Evolutionary conservation across 1,140 invertebrate genomes (phyloP).

Genomic region (Sipha flava): DNA sequence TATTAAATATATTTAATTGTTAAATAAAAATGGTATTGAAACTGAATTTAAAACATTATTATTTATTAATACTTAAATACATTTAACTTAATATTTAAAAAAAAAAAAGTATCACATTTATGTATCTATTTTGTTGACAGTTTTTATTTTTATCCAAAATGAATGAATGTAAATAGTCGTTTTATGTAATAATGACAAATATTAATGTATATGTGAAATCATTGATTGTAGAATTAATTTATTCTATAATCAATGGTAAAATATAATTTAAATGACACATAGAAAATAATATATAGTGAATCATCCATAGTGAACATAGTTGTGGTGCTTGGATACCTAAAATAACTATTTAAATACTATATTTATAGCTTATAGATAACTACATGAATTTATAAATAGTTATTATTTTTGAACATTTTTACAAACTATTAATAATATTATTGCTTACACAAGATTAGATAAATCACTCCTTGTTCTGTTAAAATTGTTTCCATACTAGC

Average conservation of each 20-base stretch:
- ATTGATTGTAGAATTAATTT: too few species aligned
- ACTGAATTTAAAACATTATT: neutral
- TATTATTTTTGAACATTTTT: neutral
- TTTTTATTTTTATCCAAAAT: neutral
- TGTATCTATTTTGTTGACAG: neutral
- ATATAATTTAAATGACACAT: neutral
- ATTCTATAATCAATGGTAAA: too few species aligned
- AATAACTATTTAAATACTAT: too few species aligned
- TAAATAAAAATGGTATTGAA: neutral
- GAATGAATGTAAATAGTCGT: neutral
- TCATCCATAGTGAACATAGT: neutral
- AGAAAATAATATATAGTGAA: too few species aligned
- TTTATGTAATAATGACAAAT: neutral
- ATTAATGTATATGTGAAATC: neutral
- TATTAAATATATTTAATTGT: neutral
- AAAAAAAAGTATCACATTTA: neutral
- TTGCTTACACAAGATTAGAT: neutral
- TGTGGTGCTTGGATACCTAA: too few species aligned
- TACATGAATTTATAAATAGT: neutral
- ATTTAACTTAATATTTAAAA: too few species aligned
- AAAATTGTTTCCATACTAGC: neutral
- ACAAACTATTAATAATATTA: neutral
- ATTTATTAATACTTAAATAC: neutral
- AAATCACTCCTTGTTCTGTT: too few species aligned
- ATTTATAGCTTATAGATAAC: too few species aligned